Evolutionary conservation across 53 echinoderm and acorn worm species (phyloP).

Genomic region (Crossaster papposus): DNA sequence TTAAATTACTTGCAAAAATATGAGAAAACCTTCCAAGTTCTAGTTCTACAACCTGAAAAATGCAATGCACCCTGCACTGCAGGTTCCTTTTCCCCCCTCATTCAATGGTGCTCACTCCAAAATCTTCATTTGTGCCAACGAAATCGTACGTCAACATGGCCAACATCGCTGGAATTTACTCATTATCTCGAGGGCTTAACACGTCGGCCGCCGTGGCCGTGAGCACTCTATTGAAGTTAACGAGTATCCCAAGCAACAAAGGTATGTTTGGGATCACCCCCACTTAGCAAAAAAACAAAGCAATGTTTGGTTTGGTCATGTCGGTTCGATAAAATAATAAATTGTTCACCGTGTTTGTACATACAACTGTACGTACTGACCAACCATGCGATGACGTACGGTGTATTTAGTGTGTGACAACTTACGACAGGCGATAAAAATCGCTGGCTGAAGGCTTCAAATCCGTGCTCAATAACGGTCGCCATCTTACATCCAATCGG

Average conservation of each 20-base stretch:
- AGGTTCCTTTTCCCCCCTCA: neutral
- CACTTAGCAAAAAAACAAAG: conserved; percentile 58
- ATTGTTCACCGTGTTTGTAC: conserved; percentile 49
- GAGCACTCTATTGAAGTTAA: conserved; percentile 30
- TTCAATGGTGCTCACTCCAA: neutral
- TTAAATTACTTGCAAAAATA: neutral
- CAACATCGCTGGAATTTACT: conserved; percentile 18
- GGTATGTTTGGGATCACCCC: conserved; percentile 52
- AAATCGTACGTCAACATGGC: neutral
- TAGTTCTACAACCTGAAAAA: neutral
- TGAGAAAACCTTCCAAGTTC: neutral
- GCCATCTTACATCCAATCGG: conserved; percentile 60
- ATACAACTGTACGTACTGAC: conserved; percentile 38
- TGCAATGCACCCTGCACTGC: neutral
- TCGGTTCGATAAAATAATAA: conserved; percentile 61
- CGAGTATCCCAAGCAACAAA: conserved; percentile 50
- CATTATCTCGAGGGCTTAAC: conserved; percentile 33
- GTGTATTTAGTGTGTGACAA: conserved; percentile 53
- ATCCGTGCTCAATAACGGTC: conserved; percentile 59
- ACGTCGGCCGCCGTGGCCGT: conserved; percentile 15
- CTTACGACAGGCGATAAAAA: conserved; percentile 63
- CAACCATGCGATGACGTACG: conserved; percentile 41
- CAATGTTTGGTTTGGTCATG: conserved; percentile 55
- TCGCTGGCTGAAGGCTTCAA: conserved; percentile 55
- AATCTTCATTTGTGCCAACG: neutral